These are phyloP conservation scores for Bombylius discolor DNA, from an alignment of 2,888 invertebrate genomes.

Conservation along the genomic window DNA sequence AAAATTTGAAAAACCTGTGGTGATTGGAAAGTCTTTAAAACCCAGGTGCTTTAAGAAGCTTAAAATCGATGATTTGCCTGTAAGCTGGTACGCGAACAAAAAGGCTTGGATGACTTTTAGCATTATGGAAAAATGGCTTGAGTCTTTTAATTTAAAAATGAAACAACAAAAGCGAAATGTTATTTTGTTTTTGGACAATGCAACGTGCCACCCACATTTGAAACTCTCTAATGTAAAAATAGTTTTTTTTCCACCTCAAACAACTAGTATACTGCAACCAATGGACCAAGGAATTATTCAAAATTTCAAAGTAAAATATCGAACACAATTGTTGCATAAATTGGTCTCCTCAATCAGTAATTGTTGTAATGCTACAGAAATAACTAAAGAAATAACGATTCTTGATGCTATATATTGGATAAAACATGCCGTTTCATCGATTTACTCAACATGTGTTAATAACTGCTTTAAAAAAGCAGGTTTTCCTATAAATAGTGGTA, in stretches of 20 bases:
- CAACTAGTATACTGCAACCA: not conserved
- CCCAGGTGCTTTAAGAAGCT: slow-evolving; percentile 1
- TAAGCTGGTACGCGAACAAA: not conserved
- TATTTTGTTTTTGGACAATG: slow-evolving; percentile 11
- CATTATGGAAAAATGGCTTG: not conserved
- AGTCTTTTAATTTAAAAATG: slow-evolving; percentile 9
- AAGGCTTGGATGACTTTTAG: slow-evolving; percentile 2
- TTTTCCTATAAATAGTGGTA: no score
- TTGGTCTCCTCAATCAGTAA: not conserved
- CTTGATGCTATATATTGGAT: no score
- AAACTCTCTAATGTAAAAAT: not conserved
- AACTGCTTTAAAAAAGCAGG: no score
- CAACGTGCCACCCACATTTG: not conserved
- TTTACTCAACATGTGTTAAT: no score
- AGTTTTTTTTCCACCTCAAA: not conserved
- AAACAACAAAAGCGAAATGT: slow-evolving; percentile 6
- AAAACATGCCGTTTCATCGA: no score
- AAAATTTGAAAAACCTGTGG: not conserved
- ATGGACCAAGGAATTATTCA: slow-evolving; percentile 1
- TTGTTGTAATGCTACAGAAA: no score
- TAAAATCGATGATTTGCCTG: not conserved
- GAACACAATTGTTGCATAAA: not conserved
- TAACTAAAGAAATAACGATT: no score
- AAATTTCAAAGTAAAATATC: not conserved
- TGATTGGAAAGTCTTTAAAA: not conserved